Conservation (phyloP, 1,140 invertebrate genomes). For the Philaenus spumarius region DNA sequence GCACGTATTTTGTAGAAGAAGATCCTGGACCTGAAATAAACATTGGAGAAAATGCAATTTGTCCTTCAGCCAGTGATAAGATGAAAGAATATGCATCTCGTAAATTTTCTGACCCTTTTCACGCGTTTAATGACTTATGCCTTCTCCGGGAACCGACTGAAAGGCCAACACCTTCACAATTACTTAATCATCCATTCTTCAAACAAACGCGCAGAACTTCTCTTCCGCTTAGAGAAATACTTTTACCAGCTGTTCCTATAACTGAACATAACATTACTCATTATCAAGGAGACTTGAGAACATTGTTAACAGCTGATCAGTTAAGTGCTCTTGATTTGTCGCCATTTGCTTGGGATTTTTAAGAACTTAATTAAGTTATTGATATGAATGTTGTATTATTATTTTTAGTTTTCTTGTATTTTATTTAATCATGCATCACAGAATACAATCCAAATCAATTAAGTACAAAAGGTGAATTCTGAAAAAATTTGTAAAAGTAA, state of each 20-base stretch:
- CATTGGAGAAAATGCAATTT: slow-evolving; percentile 16
- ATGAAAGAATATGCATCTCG: slow-evolving; percentile 37
- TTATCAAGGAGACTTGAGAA: slow-evolving; percentile 11
- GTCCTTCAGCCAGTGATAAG: slow-evolving; percentile 26
- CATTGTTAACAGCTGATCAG: slow-evolving; percentile 15
- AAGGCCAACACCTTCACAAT: slow-evolving; percentile 54
- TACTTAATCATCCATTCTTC: slow-evolving; percentile 68
- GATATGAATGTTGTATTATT: neutral
- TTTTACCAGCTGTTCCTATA: slow-evolving; percentile 24
- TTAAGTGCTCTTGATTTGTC: slow-evolving; percentile 20
- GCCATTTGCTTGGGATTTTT: slow-evolving; percentile 27
- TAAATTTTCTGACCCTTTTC: slow-evolving; percentile 64
- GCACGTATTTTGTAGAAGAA: slow-evolving; percentile 48
- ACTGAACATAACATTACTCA: slow-evolving; percentile 24
- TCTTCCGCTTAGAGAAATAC: slow-evolving; percentile 15
- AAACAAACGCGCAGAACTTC: slow-evolving; percentile 44
- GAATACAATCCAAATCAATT: too few species aligned
- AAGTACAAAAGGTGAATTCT: too few species aligned
- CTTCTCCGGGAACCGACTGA: slow-evolving; percentile 54
- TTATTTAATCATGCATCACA: too few species aligned
- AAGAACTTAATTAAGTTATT: neutral
- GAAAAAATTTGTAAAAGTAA: too few species aligned
- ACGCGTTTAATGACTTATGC: slow-evolving; percentile 66
- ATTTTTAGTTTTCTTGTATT: too few species aligned
- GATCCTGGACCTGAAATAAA: neutral